phyloP scores from a whole-genome alignment of 2,113 vertebrate species.

The Xiphias gladius region DNA sequence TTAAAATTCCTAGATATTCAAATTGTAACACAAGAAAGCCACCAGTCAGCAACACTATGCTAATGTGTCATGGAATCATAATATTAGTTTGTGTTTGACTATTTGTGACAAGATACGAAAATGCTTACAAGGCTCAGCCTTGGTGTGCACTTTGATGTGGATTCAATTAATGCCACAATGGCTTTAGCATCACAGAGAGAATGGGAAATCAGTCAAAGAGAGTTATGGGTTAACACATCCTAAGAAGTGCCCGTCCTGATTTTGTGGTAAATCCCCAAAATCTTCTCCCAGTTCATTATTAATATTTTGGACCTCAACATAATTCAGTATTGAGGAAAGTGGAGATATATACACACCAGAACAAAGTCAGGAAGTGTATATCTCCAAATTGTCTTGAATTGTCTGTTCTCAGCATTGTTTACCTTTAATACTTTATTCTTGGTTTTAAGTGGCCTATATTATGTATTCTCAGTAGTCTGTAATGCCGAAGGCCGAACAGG shows the following conservation, averaged over 20 bases:
- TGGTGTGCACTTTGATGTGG: not conserved
- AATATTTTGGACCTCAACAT: not conserved
- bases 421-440: not conserved
- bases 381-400: not conserved
- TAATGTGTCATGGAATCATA: not conserved
- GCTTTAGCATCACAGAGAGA: not conserved
- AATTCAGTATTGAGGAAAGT: not conserved
- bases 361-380: not conserved
- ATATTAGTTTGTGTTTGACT: not conserved
- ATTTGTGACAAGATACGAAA: not conserved
- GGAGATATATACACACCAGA: not conserved
- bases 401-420: not conserved
- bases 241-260: not conserved
- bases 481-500: not conserved
- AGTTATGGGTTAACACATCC: not conserved
- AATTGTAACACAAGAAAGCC: not conserved
- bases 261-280: not conserved
- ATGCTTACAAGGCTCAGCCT: not conserved
- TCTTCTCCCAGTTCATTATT: not conserved
- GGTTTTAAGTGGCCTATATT: conserved; percentile 8
- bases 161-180: not conserved
- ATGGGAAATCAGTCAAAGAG: not conserved
- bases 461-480: not conserved
- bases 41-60: not conserved
- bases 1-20: not conserved